Percentiles rank a stretch among this genome's conserved stretches.
These are phyloP conservation scores for Microcaecilia unicolor DNA, from an alignment of 2,797 vertebrate species.

Conservation along the genomic window DNA sequence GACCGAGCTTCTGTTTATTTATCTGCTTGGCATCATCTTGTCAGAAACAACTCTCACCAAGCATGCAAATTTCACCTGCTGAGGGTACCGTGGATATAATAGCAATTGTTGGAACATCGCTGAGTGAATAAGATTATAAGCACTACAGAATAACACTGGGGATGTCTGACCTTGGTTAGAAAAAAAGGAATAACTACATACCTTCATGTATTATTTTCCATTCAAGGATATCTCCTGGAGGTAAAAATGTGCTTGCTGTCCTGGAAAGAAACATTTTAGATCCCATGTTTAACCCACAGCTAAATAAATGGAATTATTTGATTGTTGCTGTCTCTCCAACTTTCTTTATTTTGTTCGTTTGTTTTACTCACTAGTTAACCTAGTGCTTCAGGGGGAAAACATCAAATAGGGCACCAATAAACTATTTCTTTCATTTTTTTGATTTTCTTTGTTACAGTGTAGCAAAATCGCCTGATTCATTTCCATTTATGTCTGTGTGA, in stretches of 20 bases:
- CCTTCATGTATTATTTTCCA: background rate
- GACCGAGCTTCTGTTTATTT: too few species aligned
- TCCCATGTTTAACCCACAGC: background rate
- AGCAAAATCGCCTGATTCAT: constrained; percentile 1
- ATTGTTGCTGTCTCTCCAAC: background rate
- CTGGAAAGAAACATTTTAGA: background rate
- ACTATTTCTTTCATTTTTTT: background rate
- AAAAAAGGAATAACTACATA: background rate
- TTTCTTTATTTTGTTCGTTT: background rate
- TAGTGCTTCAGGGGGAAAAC: background rate
- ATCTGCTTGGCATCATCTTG: too few species aligned
- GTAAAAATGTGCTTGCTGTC: constrained; percentile 13
- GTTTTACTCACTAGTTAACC: constrained; percentile 1
- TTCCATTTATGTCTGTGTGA: background rate
- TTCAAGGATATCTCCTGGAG: background rate
- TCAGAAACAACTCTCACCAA: too few species aligned
- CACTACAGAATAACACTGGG: too few species aligned
- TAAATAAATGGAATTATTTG: background rate
- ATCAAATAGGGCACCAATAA: background rate
- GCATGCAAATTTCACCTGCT: too few species aligned
- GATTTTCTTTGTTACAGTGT: background rate
- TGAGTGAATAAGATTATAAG: too few species aligned
- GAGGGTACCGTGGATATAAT: too few species aligned
- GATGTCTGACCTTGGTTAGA: too few species aligned
- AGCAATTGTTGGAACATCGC: too few species aligned